Evolutionary conservation across 2,888 invertebrate species (phyloP).

Genomic region (Entomobrya proxima): DNA sequence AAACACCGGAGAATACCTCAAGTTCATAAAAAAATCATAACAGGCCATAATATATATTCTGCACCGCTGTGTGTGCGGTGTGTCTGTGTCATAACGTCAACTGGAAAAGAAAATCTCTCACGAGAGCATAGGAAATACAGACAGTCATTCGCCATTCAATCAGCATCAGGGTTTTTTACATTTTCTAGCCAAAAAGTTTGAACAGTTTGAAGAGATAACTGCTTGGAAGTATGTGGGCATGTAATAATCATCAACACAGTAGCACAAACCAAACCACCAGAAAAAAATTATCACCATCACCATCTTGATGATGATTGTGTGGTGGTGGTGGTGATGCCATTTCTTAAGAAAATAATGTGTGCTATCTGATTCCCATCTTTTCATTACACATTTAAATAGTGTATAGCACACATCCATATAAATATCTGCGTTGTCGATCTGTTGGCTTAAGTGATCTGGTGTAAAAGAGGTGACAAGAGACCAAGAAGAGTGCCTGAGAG

Average conservation of each 20-base stretch:
- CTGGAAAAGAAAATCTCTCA: background rate
- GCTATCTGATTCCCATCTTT: background rate
- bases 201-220: background rate
- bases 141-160: background rate
- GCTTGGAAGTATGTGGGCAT: background rate
- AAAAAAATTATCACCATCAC: background rate
- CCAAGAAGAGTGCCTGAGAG: background rate
- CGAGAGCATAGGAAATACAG: background rate
- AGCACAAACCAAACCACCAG: background rate
- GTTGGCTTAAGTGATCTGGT: background rate
- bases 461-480: conserved; percentile 24
- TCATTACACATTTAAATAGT: background rate
- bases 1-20: background rate
- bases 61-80: background rate
- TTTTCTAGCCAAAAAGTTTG: background rate
- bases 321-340: background rate
- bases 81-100: background rate
- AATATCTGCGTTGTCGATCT: background rate
- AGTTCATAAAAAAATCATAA: background rate
- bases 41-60: background rate
- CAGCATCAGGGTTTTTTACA: background rate
- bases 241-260: conserved; percentile 4
- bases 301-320: background rate
- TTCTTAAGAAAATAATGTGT: background rate
- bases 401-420: background rate